phyloP scores from a whole-genome alignment of 2,113 vertebrate genomes.

The Archocentrus centrarchus region DNA sequence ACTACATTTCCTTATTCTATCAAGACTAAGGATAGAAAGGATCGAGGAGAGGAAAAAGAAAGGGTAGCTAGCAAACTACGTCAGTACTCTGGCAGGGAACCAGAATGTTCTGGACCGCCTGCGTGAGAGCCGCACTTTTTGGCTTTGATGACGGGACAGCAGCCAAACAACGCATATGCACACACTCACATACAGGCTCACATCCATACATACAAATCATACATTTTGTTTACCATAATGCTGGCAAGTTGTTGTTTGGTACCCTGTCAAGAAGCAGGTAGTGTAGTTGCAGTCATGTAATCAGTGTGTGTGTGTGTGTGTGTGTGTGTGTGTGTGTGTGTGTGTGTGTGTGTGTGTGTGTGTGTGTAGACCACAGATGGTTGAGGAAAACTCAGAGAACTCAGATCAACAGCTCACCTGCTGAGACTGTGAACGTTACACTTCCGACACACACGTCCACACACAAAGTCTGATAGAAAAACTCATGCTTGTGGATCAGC shows the following conservation, averaged over 20 bases:
- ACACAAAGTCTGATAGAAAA: background rate
- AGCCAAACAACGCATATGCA: slow-evolving; percentile 40
- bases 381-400: slow-evolving; percentile 62
- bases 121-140: slow-evolving; percentile 41
- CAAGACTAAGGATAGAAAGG: background rate
- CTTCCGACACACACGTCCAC: slow-evolving; percentile 46
- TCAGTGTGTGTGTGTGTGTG: slow-evolving; percentile 7
- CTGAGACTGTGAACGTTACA: slow-evolving; percentile 59
- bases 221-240: slow-evolving; percentile 19
- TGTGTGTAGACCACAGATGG: slow-evolving; percentile 66
- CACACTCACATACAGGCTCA: slow-evolving; percentile 11
- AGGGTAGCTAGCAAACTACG: slow-evolving; percentile 41
- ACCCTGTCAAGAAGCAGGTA: slow-evolving; percentile 39
- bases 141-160: slow-evolving; percentile 33
- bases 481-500: slow-evolving; percentile 40
- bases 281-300: slow-evolving; percentile 50
- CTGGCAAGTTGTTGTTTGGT: slow-evolving; percentile 22
- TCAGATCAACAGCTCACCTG: slow-evolving; percentile 73
- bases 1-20: background rate
- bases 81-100: slow-evolving; percentile 49
- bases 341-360: slow-evolving; percentile 7
- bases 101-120: slow-evolving; percentile 41
- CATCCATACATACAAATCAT: slow-evolving; percentile 14
- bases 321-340: slow-evolving; percentile 1
- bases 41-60: background rate